Evolutionary conservation across 30 jellyfish, hydroid and myxozoan species (phyloP), one percentile per base, ranked within the genome.

Genomic region (Aurelia sp.): DNA sequence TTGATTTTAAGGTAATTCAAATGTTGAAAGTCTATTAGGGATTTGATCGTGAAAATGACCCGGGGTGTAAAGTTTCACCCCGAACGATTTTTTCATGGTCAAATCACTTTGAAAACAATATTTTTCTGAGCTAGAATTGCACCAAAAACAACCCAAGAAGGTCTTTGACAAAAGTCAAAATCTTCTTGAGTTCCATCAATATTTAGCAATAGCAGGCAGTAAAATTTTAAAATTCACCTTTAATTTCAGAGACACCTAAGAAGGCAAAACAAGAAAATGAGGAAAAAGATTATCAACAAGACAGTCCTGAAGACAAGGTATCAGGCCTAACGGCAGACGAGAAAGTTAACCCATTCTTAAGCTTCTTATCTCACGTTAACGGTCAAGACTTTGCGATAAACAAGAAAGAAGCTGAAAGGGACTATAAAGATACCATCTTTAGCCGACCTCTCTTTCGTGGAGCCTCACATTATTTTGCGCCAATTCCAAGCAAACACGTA

Each of bases 301-400:
- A 84, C 13, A 58, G 65, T 12, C 18, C 84, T 0, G 50, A 57
- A 0, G 55, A 44, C 0, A 44, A 44, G 15, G 55, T 0, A 44
- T 15, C 55, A 44, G 55, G 16, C 15, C 55, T 44, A 20, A 55
- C 76, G 5, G 47, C 62, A 22, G 50, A 38, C 31, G 87, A 72
- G 51, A 72, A 76, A 41, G 74, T 64, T 53, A 84, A 84, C 77
- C 93, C 93, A 19, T 84, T 84, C 55, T 76, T 84, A 15, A 84
- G 93, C 76, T 84, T 84, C 53, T 60, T 84, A 27, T 71, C 84
- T 24, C 79, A 70, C 67, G 35, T 48, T 18, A 59, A 77, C 20
- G 69, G 63, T 22, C 51, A 44, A 27, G 84, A 72, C 8, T 20
- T 73, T 41, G 67, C 64, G 41, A 74, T 71, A 44, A 74, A 60